These are phyloP conservation scores for Timema cristinae DNA, from an alignment of 2,888 invertebrate species.

Conservation along the genomic window DNA sequence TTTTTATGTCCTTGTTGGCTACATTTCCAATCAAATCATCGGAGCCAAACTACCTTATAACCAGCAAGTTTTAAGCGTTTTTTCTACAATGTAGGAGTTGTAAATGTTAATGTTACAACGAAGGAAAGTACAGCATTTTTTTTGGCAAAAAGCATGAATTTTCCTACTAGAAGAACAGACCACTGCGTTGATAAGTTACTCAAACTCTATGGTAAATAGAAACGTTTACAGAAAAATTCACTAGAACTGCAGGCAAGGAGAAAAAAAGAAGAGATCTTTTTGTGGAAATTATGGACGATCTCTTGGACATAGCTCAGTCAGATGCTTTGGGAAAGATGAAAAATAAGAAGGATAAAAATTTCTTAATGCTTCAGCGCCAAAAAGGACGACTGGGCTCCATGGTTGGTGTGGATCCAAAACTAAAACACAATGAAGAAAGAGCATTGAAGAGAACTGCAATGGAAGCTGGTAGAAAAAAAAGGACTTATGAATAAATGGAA, in stretches of 20 bases:
- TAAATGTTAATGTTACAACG: too few species aligned
- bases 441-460: not conserved
- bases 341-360: slow-evolving; percentile 22
- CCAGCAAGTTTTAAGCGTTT: too few species aligned
- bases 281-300: slow-evolving; percentile 22
- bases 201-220: slow-evolving; percentile 21
- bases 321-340: slow-evolving; percentile 22
- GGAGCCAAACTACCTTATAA: too few species aligned
- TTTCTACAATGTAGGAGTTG: too few species aligned
- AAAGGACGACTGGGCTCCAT: slow-evolving; percentile 21
- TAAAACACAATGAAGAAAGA: slow-evolving; percentile 17
- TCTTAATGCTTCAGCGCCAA: slow-evolving; percentile 19
- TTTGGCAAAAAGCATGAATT: not conserved
- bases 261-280: slow-evolving; percentile 16
- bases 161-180: slow-evolving; percentile 6
- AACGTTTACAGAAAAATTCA: slow-evolving; percentile 22
- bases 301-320: slow-evolving; percentile 25
- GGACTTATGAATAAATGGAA: slow-evolving; percentile 10
- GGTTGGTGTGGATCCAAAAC: slow-evolving; percentile 21
- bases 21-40: too few species aligned
- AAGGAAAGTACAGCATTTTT: not conserved
- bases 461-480: slow-evolving; percentile 10
- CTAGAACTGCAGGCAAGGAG: slow-evolving; percentile 15
- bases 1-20: too few species aligned
- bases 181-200: slow-evolving; percentile 4